Percentiles rank a stretch among this genome's conserved stretches.
These are phyloP conservation scores for Dasypolia templi DNA, from an alignment of 2,888 invertebrate genomes.

Conservation along the genomic window DNA sequence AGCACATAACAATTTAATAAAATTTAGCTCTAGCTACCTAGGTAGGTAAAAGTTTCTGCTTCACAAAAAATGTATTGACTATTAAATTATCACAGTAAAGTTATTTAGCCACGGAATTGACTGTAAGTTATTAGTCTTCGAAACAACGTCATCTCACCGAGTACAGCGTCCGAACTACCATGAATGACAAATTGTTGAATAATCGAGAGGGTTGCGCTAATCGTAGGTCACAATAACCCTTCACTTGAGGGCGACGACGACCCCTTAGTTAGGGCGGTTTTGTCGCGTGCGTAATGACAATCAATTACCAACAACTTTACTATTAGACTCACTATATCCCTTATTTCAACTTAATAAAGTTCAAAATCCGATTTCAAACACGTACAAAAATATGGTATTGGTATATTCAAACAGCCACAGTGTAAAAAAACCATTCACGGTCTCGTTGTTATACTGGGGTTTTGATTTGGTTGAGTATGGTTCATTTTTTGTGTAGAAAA, in stretches of 20 bases:
- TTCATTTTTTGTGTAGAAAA: constrained; percentile 30
- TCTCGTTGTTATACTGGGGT: constrained; percentile 38
- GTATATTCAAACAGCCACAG: constrained; percentile 49
- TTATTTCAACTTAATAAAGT: constrained; percentile 42
- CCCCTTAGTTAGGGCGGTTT: constrained; percentile 74
- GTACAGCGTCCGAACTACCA: constrained; percentile 61
- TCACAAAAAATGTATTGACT: too few species aligned
- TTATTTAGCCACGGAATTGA: too few species aligned
- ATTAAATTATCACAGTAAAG: too few species aligned
- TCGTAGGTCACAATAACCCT: constrained; percentile 76
- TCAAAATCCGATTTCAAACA: neutral
- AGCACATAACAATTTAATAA: neutral
- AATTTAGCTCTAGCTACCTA: too few species aligned
- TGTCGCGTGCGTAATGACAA: constrained; percentile 82
- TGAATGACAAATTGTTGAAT: constrained; percentile 79
- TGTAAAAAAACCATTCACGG: constrained; percentile 37
- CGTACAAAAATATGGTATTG: neutral
- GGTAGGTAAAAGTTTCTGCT: too few species aligned
- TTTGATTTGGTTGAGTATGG: constrained; percentile 21
- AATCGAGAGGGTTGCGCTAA: constrained; percentile 81
- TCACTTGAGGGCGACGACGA: constrained; percentile 77
- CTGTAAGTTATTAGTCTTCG: too few species aligned
- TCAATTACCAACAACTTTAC: constrained; percentile 61
- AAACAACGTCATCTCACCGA: constrained; percentile 53
- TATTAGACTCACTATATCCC: constrained; percentile 23